Conservation (phyloP, 2,888 invertebrate species). For the Brenthis hecate region DNA sequence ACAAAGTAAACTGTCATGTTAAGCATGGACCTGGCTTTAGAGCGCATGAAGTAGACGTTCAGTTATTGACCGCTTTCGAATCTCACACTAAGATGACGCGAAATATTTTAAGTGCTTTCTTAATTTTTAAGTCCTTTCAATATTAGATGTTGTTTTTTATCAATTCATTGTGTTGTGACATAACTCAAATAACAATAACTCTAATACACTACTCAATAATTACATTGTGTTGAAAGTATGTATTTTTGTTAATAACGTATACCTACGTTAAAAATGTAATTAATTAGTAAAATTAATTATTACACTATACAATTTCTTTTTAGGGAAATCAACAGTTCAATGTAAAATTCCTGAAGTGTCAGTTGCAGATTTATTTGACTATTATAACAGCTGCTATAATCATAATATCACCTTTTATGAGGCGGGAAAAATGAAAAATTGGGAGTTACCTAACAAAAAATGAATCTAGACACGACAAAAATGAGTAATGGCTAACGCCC, state of each 20-base stretch:
- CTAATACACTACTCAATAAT: no score
- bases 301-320: no score
- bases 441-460: conserved; percentile 24
- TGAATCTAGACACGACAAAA: conserved; percentile 42
- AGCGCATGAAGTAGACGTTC: conserved; percentile 6
- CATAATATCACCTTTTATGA: conserved; percentile 23
- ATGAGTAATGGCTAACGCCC: conserved; percentile 59
- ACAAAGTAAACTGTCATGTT: conserved; percentile 35
- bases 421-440: conserved; percentile 26
- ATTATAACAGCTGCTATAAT: conserved; percentile 17
- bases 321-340: background rate
- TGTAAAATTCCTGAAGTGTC: background rate
- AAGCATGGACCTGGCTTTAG: conserved; percentile 19
- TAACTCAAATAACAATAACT: no score
- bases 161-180: no score
- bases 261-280: no score
- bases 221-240: no score
- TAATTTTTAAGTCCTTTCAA: no score
- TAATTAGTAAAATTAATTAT: no score
- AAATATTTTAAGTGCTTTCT: background rate
- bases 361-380: conserved; percentile 11
- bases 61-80: background rate
- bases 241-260: no score
- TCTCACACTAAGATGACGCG: background rate
- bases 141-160: no score